Evolutionary conservation across 2,888 invertebrate genomes (phyloP), one percentile per base, ranked within the genome.

Genomic region (Seira musarum): DNA sequence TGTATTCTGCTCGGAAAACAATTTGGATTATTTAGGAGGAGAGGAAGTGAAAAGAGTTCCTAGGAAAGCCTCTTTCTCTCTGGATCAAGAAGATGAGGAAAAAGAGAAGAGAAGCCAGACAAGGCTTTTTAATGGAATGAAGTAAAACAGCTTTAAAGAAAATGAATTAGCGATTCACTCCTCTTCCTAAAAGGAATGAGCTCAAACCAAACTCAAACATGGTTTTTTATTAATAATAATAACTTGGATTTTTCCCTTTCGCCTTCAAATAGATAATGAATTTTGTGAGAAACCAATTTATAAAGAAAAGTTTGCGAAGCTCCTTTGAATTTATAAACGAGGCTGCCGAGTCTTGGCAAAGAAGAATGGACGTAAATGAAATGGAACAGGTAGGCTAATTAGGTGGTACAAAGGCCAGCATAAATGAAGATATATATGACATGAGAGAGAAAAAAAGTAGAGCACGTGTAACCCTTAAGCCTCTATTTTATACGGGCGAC

Each of bases 61-160:
- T 53, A 13, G 53, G n/a, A 13, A 53, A 53, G 53, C 30, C 30
- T 30, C 30, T 8, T 30, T 30, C 8, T 30, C 53, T 53, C 15
- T 53, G 70, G 49, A 57, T 68, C 25, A 57, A 40, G 15, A 68
- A 17, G 68, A 30, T 30, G 30, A 68, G 46, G 61, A 75, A 17
- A 49, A 67, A 63, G 30, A 75, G 67, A 63, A 53, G 53, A 53
- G 17, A 53, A 53, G 53, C 17, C 6, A 17, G 17, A 8, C 17
- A 53, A 53, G 30, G 53, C 53, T 53, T 53, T 76, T 49, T 77
- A 70, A 77, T 77, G 69, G 76, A 77, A 77, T 77, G 40, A 77
- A 77, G 69, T 61, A 70, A 77, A 73, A 73, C 53, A 65, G 76
- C 76, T 77, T 77, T 77, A 69, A 53, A 77, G 70, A 49, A 77